Conservation (phyloP, 2,888 invertebrate genomes). For the Meghimatium bilineatum region DNA sequence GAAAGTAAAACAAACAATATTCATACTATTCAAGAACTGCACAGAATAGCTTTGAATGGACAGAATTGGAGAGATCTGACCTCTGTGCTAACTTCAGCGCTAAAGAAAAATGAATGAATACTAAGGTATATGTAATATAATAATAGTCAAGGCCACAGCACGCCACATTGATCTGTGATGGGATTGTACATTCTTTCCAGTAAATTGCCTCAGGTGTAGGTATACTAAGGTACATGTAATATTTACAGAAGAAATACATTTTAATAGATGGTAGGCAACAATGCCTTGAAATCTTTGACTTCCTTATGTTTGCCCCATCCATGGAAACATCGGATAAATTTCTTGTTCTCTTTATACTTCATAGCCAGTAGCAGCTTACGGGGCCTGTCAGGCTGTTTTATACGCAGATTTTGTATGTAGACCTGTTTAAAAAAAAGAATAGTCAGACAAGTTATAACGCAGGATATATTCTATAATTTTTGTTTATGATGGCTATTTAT, state of each 20-base stretch:
- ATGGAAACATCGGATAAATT: constrained; percentile 98
- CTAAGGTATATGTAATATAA: too few relatives aligned
- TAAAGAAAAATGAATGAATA: too few relatives aligned
- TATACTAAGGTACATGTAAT: background rate
- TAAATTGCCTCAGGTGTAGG: background rate
- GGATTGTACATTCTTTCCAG: background rate
- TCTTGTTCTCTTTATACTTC: constrained; percentile 95
- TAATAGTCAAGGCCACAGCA: too few relatives aligned
- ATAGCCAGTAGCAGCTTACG: constrained; percentile 95
- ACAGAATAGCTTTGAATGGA: too few relatives aligned
- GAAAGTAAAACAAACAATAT: too few relatives aligned
- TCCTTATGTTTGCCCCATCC: constrained; percentile 87
- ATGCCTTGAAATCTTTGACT: constrained; percentile 47
- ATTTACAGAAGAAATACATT: background rate
- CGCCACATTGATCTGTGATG: background rate
- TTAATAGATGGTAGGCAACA: constrained; percentile 45
- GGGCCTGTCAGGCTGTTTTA: constrained; percentile 92
- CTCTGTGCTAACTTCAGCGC: too few relatives aligned
- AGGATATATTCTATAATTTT: too few relatives aligned
- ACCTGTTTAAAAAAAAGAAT: constrained; percentile 82
- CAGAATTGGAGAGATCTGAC: too few relatives aligned
- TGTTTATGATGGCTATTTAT: too few relatives aligned
- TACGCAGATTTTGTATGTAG: constrained; percentile 97
- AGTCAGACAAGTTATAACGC: background rate
- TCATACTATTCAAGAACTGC: too few relatives aligned